phyloP scores from a whole-genome alignment of 2,797 vertebrate species.

The Pterois miles region DNA sequence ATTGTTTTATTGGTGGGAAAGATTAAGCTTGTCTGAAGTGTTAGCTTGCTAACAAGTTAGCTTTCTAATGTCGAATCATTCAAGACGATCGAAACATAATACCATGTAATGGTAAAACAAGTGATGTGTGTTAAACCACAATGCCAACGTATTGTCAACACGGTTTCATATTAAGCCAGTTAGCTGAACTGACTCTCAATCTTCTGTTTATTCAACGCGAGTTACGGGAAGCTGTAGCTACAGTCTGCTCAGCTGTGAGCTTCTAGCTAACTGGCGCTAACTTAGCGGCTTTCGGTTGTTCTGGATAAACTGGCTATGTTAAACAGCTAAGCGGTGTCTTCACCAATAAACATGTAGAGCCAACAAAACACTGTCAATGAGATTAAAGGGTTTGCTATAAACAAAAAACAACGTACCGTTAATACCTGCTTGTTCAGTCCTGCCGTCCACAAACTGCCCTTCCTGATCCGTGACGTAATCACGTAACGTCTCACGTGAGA shows the following conservation, averaged over 20 bases:
- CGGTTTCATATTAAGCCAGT: background rate
- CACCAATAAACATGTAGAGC: rapidly evolving
- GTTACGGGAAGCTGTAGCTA: background rate
- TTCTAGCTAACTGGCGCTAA: slow-evolving; percentile 46
- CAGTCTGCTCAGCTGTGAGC: slow-evolving; percentile 39
- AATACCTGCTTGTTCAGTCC: slow-evolving; percentile 58
- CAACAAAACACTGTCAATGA: background rate
- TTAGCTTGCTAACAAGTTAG: slow-evolving; percentile 20
- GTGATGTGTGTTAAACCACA: background rate
- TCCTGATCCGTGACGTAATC: slow-evolving; percentile 19
- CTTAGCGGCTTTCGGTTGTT: background rate
- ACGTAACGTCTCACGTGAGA: too few relatives aligned
- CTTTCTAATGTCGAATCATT: background rate
- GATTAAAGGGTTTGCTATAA: background rate
- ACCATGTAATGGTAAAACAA: background rate
- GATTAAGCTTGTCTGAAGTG: background rate
- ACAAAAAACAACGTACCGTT: background rate
- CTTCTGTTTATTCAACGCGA: background rate
- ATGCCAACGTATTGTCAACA: too few relatives aligned
- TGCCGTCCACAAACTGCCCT: slow-evolving; percentile 17
- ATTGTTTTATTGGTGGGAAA: background rate
- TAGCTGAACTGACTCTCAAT: background rate
- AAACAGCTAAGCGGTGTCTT: background rate
- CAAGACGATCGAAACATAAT: rapidly evolving
- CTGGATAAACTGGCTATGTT: background rate